Evolutionary conservation across 2,888 invertebrate species (phyloP).

Genomic region (Aphelenchoides bicaudatus): DNA sequence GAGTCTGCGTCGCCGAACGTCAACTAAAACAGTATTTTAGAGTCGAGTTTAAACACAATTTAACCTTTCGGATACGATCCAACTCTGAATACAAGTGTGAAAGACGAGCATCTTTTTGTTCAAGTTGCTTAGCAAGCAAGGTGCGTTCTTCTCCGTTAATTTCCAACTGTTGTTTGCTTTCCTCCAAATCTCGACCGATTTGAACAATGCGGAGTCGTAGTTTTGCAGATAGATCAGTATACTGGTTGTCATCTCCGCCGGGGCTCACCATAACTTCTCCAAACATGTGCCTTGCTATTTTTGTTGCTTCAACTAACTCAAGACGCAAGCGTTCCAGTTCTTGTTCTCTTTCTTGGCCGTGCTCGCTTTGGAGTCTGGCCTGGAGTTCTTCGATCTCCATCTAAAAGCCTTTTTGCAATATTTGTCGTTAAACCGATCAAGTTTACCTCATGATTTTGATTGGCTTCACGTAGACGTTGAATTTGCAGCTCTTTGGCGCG

Average conservation of each 20-base stretch:
- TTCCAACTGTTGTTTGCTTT: constrained; percentile 27
- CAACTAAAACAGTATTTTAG: constrained; percentile 25
- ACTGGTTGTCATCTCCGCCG: constrained; percentile 26
- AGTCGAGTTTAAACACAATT: constrained; percentile 11
- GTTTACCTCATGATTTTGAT: constrained; percentile 26
- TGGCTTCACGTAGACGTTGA: constrained; percentile 23
- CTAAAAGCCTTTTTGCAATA: constrained; percentile 11
- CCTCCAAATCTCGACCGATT: constrained; percentile 36
- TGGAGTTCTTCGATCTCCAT: constrained; percentile 30
- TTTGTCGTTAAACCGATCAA: neutral
- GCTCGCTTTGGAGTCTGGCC: constrained; percentile 25
- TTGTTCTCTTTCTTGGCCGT: constrained; percentile 40
- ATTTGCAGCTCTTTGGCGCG: constrained; percentile 32
- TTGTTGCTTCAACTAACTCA: constrained; percentile 41
- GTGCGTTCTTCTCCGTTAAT: constrained; percentile 30
- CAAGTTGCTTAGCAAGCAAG: constrained; percentile 33
- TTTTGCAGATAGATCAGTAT: constrained; percentile 38
- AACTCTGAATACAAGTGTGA: constrained; percentile 24
- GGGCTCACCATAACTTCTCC: constrained; percentile 29
- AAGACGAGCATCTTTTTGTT: constrained; percentile 36
- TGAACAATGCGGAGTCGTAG: constrained; percentile 46
- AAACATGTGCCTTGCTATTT: constrained; percentile 39
- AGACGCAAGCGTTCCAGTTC: constrained; percentile 49
- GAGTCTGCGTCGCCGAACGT: constrained; percentile 43
- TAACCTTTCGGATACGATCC: constrained; percentile 26